These are phyloP conservation scores for Megaustenia siamemsis DNA, from an alignment of 2,888 invertebrate genomes.

Conservation along the genomic window DNA sequence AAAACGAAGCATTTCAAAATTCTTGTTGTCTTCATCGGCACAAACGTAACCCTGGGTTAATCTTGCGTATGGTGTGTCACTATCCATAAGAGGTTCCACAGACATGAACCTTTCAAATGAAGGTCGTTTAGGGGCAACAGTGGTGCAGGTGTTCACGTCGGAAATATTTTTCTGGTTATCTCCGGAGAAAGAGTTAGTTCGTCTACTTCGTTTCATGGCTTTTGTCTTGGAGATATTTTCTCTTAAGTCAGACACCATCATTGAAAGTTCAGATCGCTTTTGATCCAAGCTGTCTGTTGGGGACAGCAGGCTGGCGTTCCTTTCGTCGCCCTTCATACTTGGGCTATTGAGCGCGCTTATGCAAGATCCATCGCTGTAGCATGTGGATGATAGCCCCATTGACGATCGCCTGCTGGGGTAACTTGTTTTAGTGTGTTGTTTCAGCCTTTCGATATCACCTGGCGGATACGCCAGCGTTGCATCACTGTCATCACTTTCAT, in stretches of 20 bases:
- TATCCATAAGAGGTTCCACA: constrained; percentile 49
- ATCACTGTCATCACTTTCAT: constrained; percentile 53
- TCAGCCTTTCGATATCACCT: not conserved
- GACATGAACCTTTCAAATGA: constrained; percentile 51
- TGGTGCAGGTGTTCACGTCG: not conserved
- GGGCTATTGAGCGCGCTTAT: constrained; percentile 32
- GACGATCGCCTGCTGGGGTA: constrained; percentile 30
- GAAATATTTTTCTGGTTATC: constrained; percentile 9
- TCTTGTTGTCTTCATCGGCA: not conserved
- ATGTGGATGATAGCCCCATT: constrained; percentile 15
- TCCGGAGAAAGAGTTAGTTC: constrained; percentile 52
- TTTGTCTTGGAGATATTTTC: constrained; percentile 51
- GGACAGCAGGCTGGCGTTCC: not conserved
- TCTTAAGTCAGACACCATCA: constrained; percentile 42
- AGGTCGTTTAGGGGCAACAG: not conserved
- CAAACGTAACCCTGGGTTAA: constrained; percentile 14
- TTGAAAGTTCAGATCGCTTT: constrained; percentile 27
- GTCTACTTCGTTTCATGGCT: constrained; percentile 45
- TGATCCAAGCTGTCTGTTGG: constrained; percentile 13
- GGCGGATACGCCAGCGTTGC: constrained; percentile 44
- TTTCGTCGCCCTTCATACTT: constrained; percentile 20
- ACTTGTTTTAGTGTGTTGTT: not conserved
- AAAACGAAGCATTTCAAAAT: constrained; percentile 37
- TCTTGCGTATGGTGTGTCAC: constrained; percentile 46
- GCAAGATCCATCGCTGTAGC: constrained; percentile 32